phyloP scores from a whole-genome alignment of 2,113 vertebrate species.

The Erinaceus europaeus region DNA sequence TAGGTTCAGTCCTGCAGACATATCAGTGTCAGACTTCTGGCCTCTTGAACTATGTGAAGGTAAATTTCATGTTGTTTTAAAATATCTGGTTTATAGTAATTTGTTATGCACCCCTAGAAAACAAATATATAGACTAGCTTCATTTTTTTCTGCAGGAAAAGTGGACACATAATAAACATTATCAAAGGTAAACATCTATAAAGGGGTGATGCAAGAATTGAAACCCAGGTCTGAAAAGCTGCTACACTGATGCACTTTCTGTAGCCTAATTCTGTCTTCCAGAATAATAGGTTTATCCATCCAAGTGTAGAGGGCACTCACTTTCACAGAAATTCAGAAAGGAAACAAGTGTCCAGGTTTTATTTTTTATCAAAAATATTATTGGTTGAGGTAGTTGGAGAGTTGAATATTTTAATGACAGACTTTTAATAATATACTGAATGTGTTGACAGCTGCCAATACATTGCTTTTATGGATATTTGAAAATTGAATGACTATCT shows the following conservation, averaged over 20 bases:
- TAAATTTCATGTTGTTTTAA: no score
- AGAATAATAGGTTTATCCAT: neutral
- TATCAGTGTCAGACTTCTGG: no score
- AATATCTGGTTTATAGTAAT: no score
- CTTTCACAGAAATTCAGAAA: neutral
- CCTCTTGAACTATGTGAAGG: no score
- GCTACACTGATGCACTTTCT: neutral
- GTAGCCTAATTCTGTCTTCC: neutral
- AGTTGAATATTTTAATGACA: neutral
- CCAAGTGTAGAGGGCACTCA: neutral
- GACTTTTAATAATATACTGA: neutral
- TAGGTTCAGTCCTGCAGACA: no score
- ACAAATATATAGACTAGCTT: neutral
- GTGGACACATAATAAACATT: neutral
- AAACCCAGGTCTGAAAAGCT: neutral
- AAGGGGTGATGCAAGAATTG: neutral
- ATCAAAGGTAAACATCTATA: neutral
- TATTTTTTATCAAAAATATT: conserved; percentile 26
- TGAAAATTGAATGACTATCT: neutral
- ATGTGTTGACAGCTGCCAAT: neutral
- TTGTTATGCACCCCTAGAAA: neutral
- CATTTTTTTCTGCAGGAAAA: neutral
- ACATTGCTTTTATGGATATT: conserved; percentile 26
- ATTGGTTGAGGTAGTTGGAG: neutral
- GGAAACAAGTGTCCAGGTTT: neutral